These are phyloP conservation scores for Pachycephala philippinensis DNA, from an alignment of 2,113 vertebrate species.

Conservation along the genomic window DNA sequence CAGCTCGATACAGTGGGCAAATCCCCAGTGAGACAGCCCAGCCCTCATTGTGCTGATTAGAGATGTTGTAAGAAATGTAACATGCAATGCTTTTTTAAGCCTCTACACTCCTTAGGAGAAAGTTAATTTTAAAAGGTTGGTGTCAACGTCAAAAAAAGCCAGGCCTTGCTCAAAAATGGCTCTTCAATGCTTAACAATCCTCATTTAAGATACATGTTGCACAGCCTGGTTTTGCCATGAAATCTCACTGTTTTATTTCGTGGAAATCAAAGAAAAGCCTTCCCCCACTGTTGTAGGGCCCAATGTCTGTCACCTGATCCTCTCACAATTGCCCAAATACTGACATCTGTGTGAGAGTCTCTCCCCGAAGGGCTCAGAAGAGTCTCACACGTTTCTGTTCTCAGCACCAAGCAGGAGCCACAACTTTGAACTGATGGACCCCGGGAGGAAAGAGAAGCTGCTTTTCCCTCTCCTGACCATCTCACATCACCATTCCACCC, in stretches of 20 bases:
- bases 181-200: neutral
- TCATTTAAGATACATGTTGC: neutral
- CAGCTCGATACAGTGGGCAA: neutral
- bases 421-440: neutral
- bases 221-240: neutral
- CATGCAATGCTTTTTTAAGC: neutral
- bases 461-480: neutral
- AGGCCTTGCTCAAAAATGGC: neutral
- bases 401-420: neutral
- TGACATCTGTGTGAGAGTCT: neutral
- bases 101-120: neutral
- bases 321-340: neutral
- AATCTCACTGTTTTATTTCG: neutral
- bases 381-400: neutral
- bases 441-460: neutral
- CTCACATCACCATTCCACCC: neutral
- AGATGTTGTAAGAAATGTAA: neutral
- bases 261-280: neutral
- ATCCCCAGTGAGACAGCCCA: neutral
- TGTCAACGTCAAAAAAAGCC: neutral
- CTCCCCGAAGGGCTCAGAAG: neutral
- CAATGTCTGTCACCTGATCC: neutral
- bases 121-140: neutral
- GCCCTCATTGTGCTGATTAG: neutral
- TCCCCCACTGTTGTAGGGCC: fast-evolving